Conservation (phyloP, 2,113 vertebrate genomes). For the Myxocyprinus asiaticus region DNA sequence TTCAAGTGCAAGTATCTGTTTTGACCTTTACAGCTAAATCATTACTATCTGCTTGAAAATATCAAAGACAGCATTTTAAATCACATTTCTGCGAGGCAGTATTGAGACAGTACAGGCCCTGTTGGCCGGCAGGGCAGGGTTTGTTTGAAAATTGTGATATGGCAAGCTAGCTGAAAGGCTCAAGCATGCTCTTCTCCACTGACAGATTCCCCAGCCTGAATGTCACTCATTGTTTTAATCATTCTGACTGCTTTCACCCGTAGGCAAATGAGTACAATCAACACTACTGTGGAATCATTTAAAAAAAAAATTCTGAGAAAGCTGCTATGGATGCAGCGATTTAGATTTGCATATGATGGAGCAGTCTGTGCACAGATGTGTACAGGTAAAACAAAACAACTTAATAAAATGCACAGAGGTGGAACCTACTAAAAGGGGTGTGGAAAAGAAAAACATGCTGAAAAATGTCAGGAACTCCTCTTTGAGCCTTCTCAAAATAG, state of each 20-base stretch:
- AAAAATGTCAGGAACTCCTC: constrained; percentile 2
- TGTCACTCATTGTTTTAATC: constrained; percentile 55
- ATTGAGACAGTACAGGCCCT: constrained; percentile 54
- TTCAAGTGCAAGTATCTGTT: not conserved
- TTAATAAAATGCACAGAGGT: not conserved
- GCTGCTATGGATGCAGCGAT: not conserved
- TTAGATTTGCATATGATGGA: not conserved
- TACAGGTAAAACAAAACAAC: not conserved
- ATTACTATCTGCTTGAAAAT: too few relatives aligned
- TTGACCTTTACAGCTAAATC: too few relatives aligned
- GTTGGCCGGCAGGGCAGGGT: constrained; percentile 47
- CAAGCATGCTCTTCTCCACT: too few relatives aligned
- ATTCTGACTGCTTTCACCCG: constrained; percentile 20
- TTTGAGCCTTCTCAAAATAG: not conserved
- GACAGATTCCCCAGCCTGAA: constrained; percentile 50
- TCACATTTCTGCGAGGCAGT: constrained; percentile 8
- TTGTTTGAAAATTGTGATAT: constrained; percentile 54
- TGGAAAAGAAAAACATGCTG: not conserved
- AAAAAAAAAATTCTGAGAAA: not conserved
- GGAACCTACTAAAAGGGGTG: not conserved
- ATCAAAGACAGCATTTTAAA: not conserved
- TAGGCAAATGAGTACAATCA: constrained; percentile 31
- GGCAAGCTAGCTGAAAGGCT: constrained; percentile 53
- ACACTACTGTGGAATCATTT: not conserved
- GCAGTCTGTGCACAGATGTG: not conserved